Percentiles rank a stretch among this genome's conserved stretches.
phyloP scores from a whole-genome alignment of 2,888 invertebrate species.

The Polydrusus tereticollis region DNA sequence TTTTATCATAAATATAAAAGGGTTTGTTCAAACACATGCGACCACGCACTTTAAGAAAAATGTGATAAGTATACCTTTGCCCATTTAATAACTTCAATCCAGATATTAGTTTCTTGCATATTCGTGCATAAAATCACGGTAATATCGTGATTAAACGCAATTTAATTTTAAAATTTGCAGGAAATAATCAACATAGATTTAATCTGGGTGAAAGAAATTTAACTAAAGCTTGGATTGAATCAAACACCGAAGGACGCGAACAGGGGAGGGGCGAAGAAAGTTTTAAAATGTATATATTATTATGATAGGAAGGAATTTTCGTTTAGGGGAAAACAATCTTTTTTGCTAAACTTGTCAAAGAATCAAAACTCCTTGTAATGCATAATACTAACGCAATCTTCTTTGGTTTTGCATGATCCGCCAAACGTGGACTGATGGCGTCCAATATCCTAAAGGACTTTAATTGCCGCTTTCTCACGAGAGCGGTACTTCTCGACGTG shows the following conservation, averaged over 20 bases:
- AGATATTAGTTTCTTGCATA: slow-evolving; percentile 46
- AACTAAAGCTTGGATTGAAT: not conserved
- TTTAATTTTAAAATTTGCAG: slow-evolving; percentile 32
- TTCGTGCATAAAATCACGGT: slow-evolving; percentile 30
- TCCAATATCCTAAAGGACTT: no score
- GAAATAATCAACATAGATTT: slow-evolving; percentile 21
- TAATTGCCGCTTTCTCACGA: no score
- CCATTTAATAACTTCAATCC: slow-evolving; percentile 51
- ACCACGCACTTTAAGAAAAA: slow-evolving; percentile 39
- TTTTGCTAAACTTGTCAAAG: no score
- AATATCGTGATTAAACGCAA: slow-evolving; percentile 39
- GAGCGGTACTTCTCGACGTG: no score
- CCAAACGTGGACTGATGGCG: no score
- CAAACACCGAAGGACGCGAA: not conserved
- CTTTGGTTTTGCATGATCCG: no score
- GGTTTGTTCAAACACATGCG: slow-evolving; percentile 16
- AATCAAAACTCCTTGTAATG: no score
- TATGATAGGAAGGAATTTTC: no score
- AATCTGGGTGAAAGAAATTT: slow-evolving; percentile 4
- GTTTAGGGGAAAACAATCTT: no score
- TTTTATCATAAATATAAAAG: not conserved
- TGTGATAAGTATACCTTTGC: slow-evolving; percentile 46
- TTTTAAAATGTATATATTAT: no score
- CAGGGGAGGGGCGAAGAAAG: not conserved
- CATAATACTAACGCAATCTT: no score